Percentiles rank a stretch among this genome's conserved stretches.
Evolutionary conservation across 2,113 vertebrate genomes (phyloP).

Genomic region (Strigops habroptila): DNA sequence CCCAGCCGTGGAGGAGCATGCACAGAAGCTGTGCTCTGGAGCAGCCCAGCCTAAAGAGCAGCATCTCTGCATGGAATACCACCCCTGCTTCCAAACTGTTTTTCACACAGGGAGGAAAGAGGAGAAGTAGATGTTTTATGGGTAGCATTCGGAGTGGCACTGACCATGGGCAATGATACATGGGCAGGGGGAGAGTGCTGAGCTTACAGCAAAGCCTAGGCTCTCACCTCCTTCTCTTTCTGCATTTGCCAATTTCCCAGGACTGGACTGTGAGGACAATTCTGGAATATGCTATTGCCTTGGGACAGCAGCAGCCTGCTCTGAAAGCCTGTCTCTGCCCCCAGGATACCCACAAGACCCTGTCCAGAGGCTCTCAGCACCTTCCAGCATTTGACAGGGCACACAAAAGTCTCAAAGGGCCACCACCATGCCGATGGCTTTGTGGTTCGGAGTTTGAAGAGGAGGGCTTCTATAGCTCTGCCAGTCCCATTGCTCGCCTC

Average conservation of each 20-base stretch:
- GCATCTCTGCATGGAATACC: not conserved
- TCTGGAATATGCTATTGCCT: not conserved
- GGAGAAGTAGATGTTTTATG: not conserved
- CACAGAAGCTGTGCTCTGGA: accelerated
- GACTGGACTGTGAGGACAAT: not conserved
- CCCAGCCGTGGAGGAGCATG: not conserved
- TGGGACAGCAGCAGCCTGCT: not conserved
- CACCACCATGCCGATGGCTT: accelerated
- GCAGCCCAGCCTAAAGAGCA: not conserved
- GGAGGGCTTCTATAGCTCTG: not conserved
- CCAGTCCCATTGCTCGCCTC: not conserved
- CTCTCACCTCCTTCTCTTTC: not conserved
- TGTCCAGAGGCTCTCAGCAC: not conserved
- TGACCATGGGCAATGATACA: accelerated
- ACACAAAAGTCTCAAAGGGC: accelerated
- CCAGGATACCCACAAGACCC: not conserved
- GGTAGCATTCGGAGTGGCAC: not conserved
- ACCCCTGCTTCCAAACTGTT: not conserved
- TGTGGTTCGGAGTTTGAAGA: not conserved
- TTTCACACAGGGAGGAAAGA: not conserved
- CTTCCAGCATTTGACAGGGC: not conserved
- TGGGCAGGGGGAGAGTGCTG: accelerated
- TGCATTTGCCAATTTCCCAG: not conserved
- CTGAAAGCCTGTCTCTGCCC: not conserved
- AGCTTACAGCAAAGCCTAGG: not conserved